Evolutionary conservation across 2,113 vertebrate genomes (phyloP).

Genomic region (Pitta sordida): DNA sequence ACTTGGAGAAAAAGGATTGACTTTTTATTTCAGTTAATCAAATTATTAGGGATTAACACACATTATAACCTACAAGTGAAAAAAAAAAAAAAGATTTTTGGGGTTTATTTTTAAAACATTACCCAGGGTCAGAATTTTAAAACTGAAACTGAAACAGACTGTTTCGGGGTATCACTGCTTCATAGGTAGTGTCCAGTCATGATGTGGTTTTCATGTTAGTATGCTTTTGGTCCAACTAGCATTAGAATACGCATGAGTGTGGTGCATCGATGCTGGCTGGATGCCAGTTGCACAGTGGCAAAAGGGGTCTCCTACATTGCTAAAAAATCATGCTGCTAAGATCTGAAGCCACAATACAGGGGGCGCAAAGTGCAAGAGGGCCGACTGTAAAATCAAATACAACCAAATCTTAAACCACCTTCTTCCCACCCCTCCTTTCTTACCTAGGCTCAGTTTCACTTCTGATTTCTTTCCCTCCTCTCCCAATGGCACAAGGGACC

Average conservation of each 20-base stretch:
- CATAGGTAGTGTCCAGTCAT: accelerated
- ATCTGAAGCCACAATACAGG: too few species aligned
- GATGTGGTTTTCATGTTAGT: background rate
- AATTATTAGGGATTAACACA: background rate
- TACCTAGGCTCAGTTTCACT: background rate
- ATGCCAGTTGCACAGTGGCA: too few species aligned
- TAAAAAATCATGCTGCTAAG: too few species aligned
- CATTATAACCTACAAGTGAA: background rate
- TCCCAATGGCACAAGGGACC: background rate
- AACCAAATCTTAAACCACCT: background rate
- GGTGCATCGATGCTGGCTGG: background rate
- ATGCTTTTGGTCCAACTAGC: background rate
- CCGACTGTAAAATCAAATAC: too few species aligned
- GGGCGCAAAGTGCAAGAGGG: too few species aligned
- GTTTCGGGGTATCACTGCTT: background rate
- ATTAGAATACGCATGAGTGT: background rate
- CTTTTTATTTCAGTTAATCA: background rate
- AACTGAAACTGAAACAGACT: background rate
- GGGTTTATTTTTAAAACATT: background rate
- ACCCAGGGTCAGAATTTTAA: background rate
- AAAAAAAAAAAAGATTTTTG: background rate
- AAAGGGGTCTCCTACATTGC: too few species aligned
- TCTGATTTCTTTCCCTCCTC: background rate
- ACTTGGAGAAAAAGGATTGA: background rate
- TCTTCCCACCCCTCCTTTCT: background rate